Evolutionary conservation across 1,140 invertebrate species (phyloP).

Genomic region (Caenorhabditis latens): DNA sequence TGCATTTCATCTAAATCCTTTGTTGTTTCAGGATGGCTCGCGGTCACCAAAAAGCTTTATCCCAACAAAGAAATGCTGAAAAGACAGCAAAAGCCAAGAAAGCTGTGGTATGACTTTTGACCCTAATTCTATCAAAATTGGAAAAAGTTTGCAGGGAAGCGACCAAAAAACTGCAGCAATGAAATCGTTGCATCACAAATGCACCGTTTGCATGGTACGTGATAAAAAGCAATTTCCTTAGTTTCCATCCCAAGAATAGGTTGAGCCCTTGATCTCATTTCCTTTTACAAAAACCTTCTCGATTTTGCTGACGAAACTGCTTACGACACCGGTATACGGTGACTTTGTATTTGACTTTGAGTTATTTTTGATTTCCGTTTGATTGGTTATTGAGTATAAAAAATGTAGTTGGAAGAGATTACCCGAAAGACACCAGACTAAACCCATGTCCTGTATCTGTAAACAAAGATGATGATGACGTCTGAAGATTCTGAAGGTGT

Average conservation of each 20-base stretch:
- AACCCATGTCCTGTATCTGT: background rate
- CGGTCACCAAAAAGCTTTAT: conserved; percentile 45
- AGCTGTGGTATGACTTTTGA: background rate
- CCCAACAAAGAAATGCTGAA: conserved; percentile 32
- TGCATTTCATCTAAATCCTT: background rate
- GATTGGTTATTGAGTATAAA: background rate
- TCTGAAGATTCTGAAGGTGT: background rate
- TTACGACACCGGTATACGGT: background rate
- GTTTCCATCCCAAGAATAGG: background rate
- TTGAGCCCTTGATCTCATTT: background rate
- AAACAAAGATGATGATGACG: conserved; percentile 13
- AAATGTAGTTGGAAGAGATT: conserved; percentile 1
- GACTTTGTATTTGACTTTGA: background rate
- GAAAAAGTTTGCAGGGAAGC: conserved; percentile 81
- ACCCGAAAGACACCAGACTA: background rate
- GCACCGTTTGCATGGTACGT: conserved; percentile 87
- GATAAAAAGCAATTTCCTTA: conserved; percentile 29
- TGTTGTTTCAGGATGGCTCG: conserved; percentile 3
- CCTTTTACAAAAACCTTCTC: background rate
- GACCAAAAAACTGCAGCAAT: conserved; percentile 97
- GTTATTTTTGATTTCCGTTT: background rate
- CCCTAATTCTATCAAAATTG: too few relatives aligned
- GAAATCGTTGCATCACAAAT: conserved; percentile 91
- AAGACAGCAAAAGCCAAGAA: conserved; percentile 43
- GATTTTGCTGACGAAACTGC: background rate